A percentile compares a stretch with the other conserved stretches of the same genome.
phyloP scores from a whole-genome alignment of 2,888 invertebrate genomes.

The Cephus runcator region DNA sequence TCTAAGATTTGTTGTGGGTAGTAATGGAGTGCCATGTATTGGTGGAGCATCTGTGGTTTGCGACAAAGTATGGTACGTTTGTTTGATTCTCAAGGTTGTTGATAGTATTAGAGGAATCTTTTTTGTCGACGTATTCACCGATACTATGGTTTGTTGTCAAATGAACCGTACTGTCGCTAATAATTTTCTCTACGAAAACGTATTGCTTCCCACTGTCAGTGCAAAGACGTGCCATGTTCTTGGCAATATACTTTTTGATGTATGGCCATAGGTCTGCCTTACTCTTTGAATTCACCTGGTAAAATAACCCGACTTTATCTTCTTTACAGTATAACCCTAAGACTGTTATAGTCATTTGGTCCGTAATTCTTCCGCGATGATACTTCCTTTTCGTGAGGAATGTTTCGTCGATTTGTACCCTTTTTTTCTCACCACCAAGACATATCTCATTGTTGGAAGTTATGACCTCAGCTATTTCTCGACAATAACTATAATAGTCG shows the following conservation, averaged over 20 bases:
- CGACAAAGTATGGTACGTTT: slow-evolving; percentile 18
- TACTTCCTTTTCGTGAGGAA: slow-evolving; percentile 28
- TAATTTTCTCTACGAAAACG: no score
- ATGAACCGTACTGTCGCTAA: slow-evolving; percentile 21
- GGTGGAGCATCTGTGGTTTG: slow-evolving; percentile 20
- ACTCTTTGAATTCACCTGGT: slow-evolving; percentile 15
- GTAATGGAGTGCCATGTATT: slow-evolving; percentile 24
- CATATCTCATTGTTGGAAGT: slow-evolving; percentile 14
- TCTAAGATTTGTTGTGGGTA: slow-evolving; percentile 10
- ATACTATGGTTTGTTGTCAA: slow-evolving; percentile 24
- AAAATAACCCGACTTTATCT: slow-evolving; percentile 26
- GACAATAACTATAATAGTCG: slow-evolving; percentile 26
- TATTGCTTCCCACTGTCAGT: no score
- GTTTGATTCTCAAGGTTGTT: slow-evolving; percentile 30
- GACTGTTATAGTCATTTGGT: slow-evolving; percentile 27
- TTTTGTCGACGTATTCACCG: slow-evolving; percentile 23
- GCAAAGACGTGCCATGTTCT: no score
- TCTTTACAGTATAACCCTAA: slow-evolving; percentile 28
- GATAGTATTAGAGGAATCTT: slow-evolving; percentile 20
- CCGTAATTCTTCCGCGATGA: slow-evolving; percentile 18
- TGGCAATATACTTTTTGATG: slow-evolving; percentile 21
- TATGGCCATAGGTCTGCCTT: slow-evolving; percentile 29
- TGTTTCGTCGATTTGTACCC: slow-evolving; percentile 27
- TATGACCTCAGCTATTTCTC: slow-evolving; percentile 24
- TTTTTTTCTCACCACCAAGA: slow-evolving; percentile 24